Evolutionary conservation across 2,888 invertebrate genomes (phyloP), one percentile per base, ranked within the genome.

Genomic region (Apamea epomidion): DNA sequence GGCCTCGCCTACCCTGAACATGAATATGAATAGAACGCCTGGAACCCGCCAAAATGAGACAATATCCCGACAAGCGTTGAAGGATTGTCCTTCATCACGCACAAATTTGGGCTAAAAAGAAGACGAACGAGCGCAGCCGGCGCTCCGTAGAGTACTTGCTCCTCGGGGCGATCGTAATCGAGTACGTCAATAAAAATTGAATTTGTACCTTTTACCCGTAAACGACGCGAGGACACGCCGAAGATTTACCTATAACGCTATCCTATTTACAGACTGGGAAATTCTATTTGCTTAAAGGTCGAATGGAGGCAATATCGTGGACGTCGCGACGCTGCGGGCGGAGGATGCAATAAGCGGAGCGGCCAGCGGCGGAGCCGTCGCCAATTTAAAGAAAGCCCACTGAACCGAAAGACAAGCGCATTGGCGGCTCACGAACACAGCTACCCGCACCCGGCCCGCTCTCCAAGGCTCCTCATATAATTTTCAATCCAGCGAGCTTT

Each of bases 371-470:
- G 93, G 93, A 94, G 95, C 96, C 96, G 95, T 96, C 97, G 97
- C 96, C 97, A 97, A 97, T 97, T 97, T 97, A 97, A 97, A 97
- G 97, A 97, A 97, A 97, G 96, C 97, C 96, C 97, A 97, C 93
- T 97, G 97, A 97, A 97, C 97, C 95, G 97, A 96, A 97, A 97
- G 97, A 96, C 97, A 97, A 97, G 97, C 97, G 97, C 96, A 97
- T 96, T 97, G 97, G 96, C 95, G 97, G 97, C 96, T 96, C 96
- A 95, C 95, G 94, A 95, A 93, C 95, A 91, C 82, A 85, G 87
- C 93, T 92, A 92, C 94, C 95, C 94, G 93, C 93, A 94, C 94
- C 93, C 93, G 88, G 88, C 90, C 91, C 91, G 91, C 92, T 94
- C 94, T 94, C 94, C 94, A 94, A 96, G 94, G 96, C 95, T 96